phyloP scores from a whole-genome alignment of 2,797 vertebrate species.

The Perdix hodgsoniae region DNA sequence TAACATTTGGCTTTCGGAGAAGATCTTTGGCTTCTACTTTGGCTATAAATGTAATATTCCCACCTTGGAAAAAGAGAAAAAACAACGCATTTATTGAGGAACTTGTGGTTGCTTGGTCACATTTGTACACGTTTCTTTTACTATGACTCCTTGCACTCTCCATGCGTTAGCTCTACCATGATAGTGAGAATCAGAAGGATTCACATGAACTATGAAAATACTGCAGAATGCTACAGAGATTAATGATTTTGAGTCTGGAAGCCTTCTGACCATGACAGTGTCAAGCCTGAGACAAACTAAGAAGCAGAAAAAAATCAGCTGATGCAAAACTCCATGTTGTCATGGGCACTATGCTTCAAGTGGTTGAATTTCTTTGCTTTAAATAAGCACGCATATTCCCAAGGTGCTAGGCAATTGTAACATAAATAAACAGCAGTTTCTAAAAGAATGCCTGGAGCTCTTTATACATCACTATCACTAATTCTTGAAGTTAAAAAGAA shows the following conservation, averaged over 20 bases:
- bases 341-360: background rate
- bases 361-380: background rate
- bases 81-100: background rate
- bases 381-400: background rate
- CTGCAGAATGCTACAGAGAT: background rate
- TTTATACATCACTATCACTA: background rate
- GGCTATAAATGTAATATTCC: conserved; percentile 92
- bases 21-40: conserved; percentile 98
- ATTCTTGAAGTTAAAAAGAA: background rate
- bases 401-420: background rate
- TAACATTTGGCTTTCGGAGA: conserved; percentile 93
- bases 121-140: background rate
- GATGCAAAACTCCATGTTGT: background rate
- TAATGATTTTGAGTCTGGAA: background rate
- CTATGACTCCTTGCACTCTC: background rate
- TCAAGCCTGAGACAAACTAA: background rate
- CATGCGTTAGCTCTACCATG: background rate
- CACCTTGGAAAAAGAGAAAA: conserved; percentile 82
- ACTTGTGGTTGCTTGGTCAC: background rate
- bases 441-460: background rate
- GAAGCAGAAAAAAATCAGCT: background rate
- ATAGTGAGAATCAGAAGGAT: background rate
- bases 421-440: background rate
- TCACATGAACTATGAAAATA: background rate
- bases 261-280: background rate